Evolutionary conservation across 2,113 vertebrate species (phyloP).

Genomic region (Poeciliopsis retropinna): DNA sequence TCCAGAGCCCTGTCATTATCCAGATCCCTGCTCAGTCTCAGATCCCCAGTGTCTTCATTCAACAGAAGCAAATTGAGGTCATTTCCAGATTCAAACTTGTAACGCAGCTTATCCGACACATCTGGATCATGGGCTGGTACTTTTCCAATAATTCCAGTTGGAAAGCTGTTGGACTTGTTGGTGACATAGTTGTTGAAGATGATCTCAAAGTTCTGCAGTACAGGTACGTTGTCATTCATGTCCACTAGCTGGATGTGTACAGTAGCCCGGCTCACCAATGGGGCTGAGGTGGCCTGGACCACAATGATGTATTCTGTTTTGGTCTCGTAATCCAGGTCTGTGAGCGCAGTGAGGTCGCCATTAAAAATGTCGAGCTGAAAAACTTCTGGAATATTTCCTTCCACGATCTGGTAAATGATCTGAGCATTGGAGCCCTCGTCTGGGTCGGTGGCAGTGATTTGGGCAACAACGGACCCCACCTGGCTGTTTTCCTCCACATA

Average conservation of each 20-base stretch:
- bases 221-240: slow-evolving; percentile 90
- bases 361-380: slow-evolving; percentile 95
- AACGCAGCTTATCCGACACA: slow-evolving; percentile 90
- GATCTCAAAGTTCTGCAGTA: slow-evolving; percentile 93
- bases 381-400: slow-evolving; percentile 93
- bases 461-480: slow-evolving; percentile 90
- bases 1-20: slow-evolving; percentile 94
- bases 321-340: slow-evolving; percentile 92
- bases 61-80: slow-evolving; percentile 90
- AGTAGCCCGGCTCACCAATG: slow-evolving; percentile 92
- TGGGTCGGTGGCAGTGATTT: slow-evolving; percentile 87
- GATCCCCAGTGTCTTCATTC: slow-evolving; percentile 88
- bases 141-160: slow-evolving; percentile 91
- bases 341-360: slow-evolving; percentile 89
- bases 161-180: slow-evolving; percentile 97
- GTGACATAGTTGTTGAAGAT: slow-evolving; percentile 98
- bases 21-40: slow-evolving; percentile 90
- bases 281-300: slow-evolving; percentile 95
- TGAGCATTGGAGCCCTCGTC: slow-evolving; percentile 95
- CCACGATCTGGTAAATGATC: slow-evolving; percentile 98
- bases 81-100: slow-evolving; percentile 92
- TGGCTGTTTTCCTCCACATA: slow-evolving; percentile 91
- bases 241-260: slow-evolving; percentile 90
- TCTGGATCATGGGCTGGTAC: slow-evolving; percentile 94
- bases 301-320: slow-evolving; percentile 90